Evolutionary conservation across 2,888 invertebrate species (phyloP).

Genomic region (Ennomos fuscantarius): DNA sequence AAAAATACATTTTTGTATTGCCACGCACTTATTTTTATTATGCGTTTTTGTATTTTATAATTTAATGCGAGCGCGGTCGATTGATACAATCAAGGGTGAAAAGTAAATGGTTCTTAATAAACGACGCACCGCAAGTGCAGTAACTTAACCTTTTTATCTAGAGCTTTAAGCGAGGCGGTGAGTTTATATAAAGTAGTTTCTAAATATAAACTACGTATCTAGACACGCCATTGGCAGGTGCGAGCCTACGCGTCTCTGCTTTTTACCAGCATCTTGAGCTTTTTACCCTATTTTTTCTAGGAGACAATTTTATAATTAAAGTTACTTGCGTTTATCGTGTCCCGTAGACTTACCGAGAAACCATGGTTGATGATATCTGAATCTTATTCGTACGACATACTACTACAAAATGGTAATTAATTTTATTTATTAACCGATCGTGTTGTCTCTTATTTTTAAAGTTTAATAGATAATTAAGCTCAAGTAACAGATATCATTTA

Average conservation of each 20-base stretch:
- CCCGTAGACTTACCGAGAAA: slow-evolving; percentile 60
- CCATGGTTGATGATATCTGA: slow-evolving; percentile 63
- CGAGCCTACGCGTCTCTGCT: slow-evolving; percentile 70
- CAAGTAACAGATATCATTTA: slow-evolving; percentile 4
- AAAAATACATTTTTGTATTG: slow-evolving; percentile 43
- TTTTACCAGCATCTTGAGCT: slow-evolving; percentile 62
- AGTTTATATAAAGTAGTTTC: slow-evolving; percentile 83
- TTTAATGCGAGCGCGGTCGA: slow-evolving; percentile 57
- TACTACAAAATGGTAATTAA: slow-evolving; percentile 58
- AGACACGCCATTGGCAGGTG: slow-evolving; percentile 82
- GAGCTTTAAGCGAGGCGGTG: slow-evolving; percentile 77
- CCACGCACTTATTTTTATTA: slow-evolving; percentile 48
- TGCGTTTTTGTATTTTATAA: slow-evolving; percentile 46
- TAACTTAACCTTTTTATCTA: slow-evolving; percentile 78
- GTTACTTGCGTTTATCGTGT: slow-evolving; percentile 66
- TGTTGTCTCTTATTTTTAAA: slow-evolving; percentile 10
- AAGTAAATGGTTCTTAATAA: slow-evolving; percentile 80
- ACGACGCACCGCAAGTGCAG: slow-evolving; percentile 72
- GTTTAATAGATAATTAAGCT: slow-evolving; percentile 19
- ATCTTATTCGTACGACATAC: slow-evolving; percentile 55
- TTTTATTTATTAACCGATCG: slow-evolving; percentile 49
- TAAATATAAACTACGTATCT: slow-evolving; percentile 83
- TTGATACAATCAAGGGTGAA: slow-evolving; percentile 79
- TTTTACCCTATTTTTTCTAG: slow-evolving; percentile 65
- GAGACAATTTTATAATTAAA: slow-evolving; percentile 81